These are phyloP conservation scores for Ibidorhyncha struthersii DNA, from an alignment of 2,113 vertebrate species.

Conservation along the genomic window DNA sequence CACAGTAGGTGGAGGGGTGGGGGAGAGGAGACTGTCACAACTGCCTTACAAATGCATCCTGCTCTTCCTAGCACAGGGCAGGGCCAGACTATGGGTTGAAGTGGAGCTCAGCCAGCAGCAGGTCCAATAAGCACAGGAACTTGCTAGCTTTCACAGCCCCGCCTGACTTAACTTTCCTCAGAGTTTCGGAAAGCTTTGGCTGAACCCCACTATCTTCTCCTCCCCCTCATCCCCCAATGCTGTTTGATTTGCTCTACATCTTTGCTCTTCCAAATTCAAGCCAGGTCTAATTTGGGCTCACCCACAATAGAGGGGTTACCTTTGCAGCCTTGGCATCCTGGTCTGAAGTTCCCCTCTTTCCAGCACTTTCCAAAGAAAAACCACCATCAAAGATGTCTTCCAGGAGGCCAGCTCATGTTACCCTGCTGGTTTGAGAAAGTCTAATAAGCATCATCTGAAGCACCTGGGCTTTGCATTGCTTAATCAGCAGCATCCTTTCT, in stretches of 20 bases:
- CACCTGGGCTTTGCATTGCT: neutral
- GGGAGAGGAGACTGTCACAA: slow-evolving; percentile 37
- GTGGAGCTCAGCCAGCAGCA: slow-evolving; percentile 33
- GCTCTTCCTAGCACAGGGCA: slow-evolving; percentile 27
- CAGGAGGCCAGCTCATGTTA: neutral
- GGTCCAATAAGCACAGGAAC: slow-evolving; percentile 32
- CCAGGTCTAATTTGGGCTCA: neutral
- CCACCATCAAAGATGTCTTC: neutral
- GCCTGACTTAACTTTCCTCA: neutral
- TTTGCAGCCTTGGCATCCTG: neutral
- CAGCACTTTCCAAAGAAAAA: neutral
- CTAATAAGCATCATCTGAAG: neutral
- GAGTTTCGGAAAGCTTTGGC: slow-evolving; percentile 20
- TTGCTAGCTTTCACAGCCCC: slow-evolving; percentile 33
- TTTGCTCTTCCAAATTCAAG: neutral
- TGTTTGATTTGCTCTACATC: neutral
- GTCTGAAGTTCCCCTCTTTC: neutral
- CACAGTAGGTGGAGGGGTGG: slow-evolving; percentile 20
- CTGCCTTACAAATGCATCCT: slow-evolving; percentile 1
- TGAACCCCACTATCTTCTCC: neutral
- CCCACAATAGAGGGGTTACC: neutral
- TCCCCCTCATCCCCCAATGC: neutral
- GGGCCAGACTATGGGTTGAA: slow-evolving; percentile 1
- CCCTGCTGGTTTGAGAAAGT: neutral
- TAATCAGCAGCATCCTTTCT: neutral